phyloP scores from a whole-genome alignment of 2,797 vertebrate genomes.

The Pangasius larnaudii region DNA sequence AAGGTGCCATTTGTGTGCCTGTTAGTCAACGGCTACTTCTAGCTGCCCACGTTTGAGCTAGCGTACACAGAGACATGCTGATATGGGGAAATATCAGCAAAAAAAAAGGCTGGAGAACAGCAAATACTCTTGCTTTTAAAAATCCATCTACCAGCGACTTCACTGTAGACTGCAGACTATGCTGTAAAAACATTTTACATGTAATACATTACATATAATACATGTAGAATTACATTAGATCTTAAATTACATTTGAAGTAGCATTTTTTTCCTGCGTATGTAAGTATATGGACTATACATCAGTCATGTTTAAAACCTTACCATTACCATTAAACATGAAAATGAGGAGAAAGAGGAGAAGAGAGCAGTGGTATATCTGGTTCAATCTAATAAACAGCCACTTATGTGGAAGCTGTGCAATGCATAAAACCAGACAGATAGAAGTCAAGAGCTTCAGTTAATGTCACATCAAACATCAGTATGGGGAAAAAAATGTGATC shows the following conservation, averaged over 20 bases:
- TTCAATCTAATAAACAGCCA: neutral
- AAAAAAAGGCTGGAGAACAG: neutral
- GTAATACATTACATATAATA: too few species aligned
- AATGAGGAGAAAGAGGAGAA: neutral
- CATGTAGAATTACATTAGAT: too few species aligned
- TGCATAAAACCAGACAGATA: neutral
- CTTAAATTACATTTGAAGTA: neutral
- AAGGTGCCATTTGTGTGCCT: neutral
- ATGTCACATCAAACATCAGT: neutral
- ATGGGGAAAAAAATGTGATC: neutral
- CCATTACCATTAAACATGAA: neutral
- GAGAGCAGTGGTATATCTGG: neutral
- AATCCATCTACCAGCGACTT: neutral
- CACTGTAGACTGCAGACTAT: neutral
- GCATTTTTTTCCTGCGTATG: neutral
- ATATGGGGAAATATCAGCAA: neutral
- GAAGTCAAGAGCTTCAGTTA: neutral
- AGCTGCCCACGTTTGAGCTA: neutral
- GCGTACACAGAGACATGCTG: neutral
- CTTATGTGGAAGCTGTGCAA: neutral
- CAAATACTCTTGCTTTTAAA: neutral
- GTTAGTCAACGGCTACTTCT: neutral
- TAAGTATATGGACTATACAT: neutral
- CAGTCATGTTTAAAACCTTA: neutral
- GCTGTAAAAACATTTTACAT: neutral